These are phyloP conservation scores for Cacatua alba DNA, from an alignment of 2,113 vertebrate species.

Conservation along the genomic window DNA sequence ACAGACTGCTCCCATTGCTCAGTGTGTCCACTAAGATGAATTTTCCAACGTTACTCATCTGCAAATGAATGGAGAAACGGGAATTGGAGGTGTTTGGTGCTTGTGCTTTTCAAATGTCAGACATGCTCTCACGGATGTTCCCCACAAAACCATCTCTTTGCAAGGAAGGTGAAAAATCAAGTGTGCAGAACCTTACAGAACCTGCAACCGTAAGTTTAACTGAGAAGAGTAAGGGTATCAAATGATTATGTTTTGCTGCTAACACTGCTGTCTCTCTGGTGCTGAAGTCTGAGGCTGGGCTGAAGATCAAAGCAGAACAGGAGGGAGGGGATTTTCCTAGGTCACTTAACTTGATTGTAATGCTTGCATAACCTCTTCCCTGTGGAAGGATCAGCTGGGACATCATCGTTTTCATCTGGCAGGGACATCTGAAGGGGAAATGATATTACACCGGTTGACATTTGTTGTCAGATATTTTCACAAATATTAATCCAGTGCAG, in stretches of 20 bases:
- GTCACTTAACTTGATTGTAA: background rate
- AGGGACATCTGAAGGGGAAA: conserved; percentile 9
- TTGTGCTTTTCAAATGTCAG: background rate
- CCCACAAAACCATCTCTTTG: background rate
- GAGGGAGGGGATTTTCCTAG: background rate
- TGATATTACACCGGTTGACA: background rate
- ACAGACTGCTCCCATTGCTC: background rate
- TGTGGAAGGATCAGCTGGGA: background rate
- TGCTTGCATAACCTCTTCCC: background rate
- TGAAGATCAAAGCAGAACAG: background rate
- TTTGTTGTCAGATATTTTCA: conserved; percentile 10
- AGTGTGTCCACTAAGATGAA: background rate
- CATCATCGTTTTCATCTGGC: background rate
- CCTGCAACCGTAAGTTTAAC: background rate
- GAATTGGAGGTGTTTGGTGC: background rate
- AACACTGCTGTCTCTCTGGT: background rate
- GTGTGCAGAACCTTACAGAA: background rate
- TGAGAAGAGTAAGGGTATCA: background rate
- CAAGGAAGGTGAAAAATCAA: background rate
- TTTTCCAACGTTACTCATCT: background rate
- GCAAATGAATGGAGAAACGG: background rate
- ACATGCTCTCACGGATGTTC: background rate
- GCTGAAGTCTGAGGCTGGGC: background rate
- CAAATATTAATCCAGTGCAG: background rate
- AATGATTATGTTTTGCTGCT: background rate